These are phyloP conservation scores for Apis laboriosa DNA, from an alignment of 1,140 invertebrate genomes.

Conservation along the genomic window DNA sequence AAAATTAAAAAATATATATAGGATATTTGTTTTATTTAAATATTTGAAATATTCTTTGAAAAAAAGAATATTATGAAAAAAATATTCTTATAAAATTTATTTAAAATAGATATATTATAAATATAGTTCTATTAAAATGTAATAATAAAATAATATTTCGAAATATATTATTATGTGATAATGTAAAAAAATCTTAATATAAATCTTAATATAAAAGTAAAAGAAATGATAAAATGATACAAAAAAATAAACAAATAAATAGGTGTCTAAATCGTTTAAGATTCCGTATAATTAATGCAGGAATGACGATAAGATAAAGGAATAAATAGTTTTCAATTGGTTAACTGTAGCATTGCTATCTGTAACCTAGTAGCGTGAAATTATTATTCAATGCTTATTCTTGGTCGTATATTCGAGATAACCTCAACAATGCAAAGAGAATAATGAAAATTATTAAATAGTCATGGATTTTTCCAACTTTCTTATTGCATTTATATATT, in stretches of 20 bases:
- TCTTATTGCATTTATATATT: background rate
- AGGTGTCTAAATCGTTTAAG: background rate
- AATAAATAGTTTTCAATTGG: slow-evolving; percentile 25
- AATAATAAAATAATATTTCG: too few species aligned
- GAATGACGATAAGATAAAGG: slow-evolving; percentile 37
- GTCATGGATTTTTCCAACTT: background rate
- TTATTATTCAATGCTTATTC: slow-evolving; percentile 20
- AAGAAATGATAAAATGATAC: too few species aligned
- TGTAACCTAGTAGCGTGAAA: slow-evolving; percentile 8
- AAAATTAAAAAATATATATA: background rate
- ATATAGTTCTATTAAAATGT: too few species aligned
- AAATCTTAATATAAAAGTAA: background rate
- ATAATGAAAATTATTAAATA: background rate
- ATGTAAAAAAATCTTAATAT: background rate
- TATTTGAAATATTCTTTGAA: too few species aligned
- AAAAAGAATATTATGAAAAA: too few species aligned
- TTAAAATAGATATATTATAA: too few species aligned
- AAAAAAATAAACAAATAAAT: background rate
- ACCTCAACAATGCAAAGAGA: background rate
- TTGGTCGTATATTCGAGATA: background rate
- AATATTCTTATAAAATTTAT: too few species aligned
- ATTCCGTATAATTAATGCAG: slow-evolving; percentile 45
- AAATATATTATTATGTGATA: too few species aligned
- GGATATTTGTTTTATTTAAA: too few species aligned
- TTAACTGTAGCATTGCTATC: slow-evolving; percentile 1